Base-by-base conservation (phyloP, 2,797 vertebrate species). In the Ibycter americanus region DNA sequence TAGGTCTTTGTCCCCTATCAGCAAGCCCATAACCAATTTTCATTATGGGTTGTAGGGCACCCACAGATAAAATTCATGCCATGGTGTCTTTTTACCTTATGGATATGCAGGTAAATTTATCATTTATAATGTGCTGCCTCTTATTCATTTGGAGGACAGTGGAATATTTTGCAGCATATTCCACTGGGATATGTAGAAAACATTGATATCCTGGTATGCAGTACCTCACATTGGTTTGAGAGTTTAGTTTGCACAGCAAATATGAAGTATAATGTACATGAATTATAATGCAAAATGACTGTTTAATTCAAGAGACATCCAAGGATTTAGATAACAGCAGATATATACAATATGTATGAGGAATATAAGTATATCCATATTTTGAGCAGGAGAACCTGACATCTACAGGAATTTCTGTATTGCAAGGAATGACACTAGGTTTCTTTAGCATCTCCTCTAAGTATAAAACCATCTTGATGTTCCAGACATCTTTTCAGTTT, bases 291-390 rank as follows among this genome's bases (percentile, higher is more conserved):
- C 76, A 93, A 91, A 95, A 92, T 1, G 62, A 61, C 90, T 97
- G 55, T 70, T 91, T 93, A 94, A 96, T 96, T 96, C 94, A 91
- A 92, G 74, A 93, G 76, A 91, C 71, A 90, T 58, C 32, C 67
- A 94, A 97, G 82, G 76, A 81, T 76, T 97, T 81, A 85, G 92
- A 88, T 92, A 77, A 83, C 83, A 89, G 79, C 72, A 93, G 87
- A 89, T 89, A 76, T 40, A 92, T 95, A 74, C 72, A 94, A 87
- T 95, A 95, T 96, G 78, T 80, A 96, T 94, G 94, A 96, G 89
- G 61, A 94, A 83, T 83, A n/a, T 68, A 95, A 83, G 56, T 51
- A 74, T 58, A 92, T 72, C 68, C 54, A 26, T 77, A 63, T 79
- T 95, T 94, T 88, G 79, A 92, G 54, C 40, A 68, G 52, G 34